Conservation (phyloP, 2,888 invertebrate genomes). For the Acleris sparsana region DNA sequence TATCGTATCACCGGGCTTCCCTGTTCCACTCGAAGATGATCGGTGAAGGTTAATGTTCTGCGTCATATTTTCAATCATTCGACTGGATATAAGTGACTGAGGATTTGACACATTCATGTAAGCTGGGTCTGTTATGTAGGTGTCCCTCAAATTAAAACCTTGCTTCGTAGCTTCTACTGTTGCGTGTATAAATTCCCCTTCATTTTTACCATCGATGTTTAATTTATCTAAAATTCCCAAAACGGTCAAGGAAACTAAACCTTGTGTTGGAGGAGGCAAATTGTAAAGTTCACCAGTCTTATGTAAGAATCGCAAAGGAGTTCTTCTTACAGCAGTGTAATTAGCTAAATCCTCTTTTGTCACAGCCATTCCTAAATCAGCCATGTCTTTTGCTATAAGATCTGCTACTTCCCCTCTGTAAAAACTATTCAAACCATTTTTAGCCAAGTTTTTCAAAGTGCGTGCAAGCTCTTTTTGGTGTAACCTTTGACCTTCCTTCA, state of each 20-base stretch:
- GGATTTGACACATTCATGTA: constrained; percentile 61
- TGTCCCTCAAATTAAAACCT: constrained; percentile 59
- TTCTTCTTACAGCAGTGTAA: constrained; percentile 61
- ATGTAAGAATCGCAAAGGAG: constrained; percentile 61
- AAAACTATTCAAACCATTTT: constrained; percentile 67
- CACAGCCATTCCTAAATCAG: constrained; percentile 63
- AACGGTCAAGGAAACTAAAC: constrained; percentile 65
- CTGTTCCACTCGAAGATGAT: constrained; percentile 49
- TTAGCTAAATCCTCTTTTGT: constrained; percentile 64
- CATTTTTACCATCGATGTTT: constrained; percentile 62
- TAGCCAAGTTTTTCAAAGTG: constrained; percentile 58
- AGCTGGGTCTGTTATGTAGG: constrained; percentile 67
- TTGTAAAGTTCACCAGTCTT: constrained; percentile 66
- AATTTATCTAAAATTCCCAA: constrained; percentile 69
- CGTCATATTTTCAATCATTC: constrained; percentile 58
- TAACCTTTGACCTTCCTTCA: constrained; percentile 59
- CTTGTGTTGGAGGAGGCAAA: constrained; percentile 76
- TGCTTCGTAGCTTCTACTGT: constrained; percentile 70
- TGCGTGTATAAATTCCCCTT: constrained; percentile 68
- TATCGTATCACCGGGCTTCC: constrained; percentile 68
- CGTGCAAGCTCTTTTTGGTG: constrained; percentile 64
- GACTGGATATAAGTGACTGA: constrained; percentile 53
- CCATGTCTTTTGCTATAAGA: constrained; percentile 64
- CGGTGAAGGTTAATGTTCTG: constrained; percentile 53
- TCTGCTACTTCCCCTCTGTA: constrained; percentile 67